Percentiles rank a stretch among this genome's conserved stretches.
Evolutionary conservation across 2,797 vertebrate genomes (phyloP).

Genomic region (Phalloptychus januarius): DNA sequence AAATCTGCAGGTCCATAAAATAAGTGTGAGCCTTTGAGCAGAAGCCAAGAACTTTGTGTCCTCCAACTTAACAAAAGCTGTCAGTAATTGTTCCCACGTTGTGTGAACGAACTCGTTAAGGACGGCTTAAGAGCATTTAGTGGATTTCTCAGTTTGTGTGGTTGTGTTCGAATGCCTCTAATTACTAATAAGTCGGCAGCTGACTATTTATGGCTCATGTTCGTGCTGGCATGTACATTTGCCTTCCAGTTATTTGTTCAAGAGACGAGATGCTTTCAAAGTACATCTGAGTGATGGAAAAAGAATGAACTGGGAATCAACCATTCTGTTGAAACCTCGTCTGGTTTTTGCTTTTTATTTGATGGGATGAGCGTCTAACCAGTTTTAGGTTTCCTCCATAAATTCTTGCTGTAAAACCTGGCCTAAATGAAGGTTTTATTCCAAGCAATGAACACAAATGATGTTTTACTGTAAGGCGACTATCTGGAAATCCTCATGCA

Average conservation of each 20-base stretch:
- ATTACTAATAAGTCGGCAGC: constrained; percentile 1
- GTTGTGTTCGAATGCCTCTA: constrained; percentile 1
- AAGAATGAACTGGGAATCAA: not conserved
- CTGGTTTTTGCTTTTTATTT: not conserved
- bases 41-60: not conserved
- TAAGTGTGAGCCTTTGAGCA: constrained; percentile 8
- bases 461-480: not conserved
- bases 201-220: constrained; percentile 23
- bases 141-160: constrained; percentile 4
- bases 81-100: constrained; percentile 24
- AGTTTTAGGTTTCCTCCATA: not conserved
- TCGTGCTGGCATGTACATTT: constrained; percentile 34
- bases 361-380: not conserved
- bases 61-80: constrained; percentile 12
- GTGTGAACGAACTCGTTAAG: constrained; percentile 14
- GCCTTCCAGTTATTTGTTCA: constrained; percentile 32
- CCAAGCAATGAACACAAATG: not conserved
- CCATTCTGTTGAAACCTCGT: not conserved
- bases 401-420: not conserved
- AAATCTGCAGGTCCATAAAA: constrained; percentile 13
- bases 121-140: not conserved
- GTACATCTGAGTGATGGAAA: constrained; percentile 3
- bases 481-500: not conserved
- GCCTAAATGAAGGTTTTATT: not conserved
- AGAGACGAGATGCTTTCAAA: constrained; percentile 12